Evolutionary conservation across 2,113 vertebrate genomes (phyloP), one percentile per base, ranked within the genome.

Genomic region (Mirza zaza): DNA sequence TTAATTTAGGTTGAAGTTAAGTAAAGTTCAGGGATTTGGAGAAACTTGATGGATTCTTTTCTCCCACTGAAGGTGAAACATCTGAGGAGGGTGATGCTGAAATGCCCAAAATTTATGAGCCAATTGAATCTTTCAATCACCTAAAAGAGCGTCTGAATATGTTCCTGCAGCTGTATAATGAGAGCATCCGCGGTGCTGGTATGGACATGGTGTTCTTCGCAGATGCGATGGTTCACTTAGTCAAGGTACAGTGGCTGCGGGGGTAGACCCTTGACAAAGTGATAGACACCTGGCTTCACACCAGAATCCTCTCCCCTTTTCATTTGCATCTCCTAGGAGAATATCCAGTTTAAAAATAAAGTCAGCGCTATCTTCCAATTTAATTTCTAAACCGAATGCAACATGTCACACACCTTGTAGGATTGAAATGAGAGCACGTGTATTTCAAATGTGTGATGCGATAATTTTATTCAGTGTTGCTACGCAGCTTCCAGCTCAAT

Each of bases 201-300:
- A 99, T 99, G 99, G 99, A 99, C 95, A 98, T 99, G 99, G 99
- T 99, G 70, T 99, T 99, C 98, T 99, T 99, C 92, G 98, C 98
- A 42, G 99, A 99, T 95, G 99, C 99, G 4, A 99, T 99, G 99
- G 97, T 99, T 95, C 99, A 99, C 97, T 98, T 99, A 96, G 98
- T 99, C 90, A 99, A 99, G 99, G 99, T 99, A 99, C 34, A 4
- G 84, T 83, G 34, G 50, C 27, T 21, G 68, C 0, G 0, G 5
- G 27, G 42, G 59, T 9, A 29, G 36, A 0, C 0, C 11, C 14
- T 59, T 55, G 5, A 8, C 3, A 7, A 39, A 76, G 61, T 29
- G 76, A 57, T 15, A 48, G 84, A 57, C 2, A 8, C 9, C 86
- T 85, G 59, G n/a, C 34, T 85, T 83, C 21, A 29, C 15, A 6